Percentiles rank a stretch among this genome's conserved stretches.
Evolutionary conservation across 2,113 vertebrate genomes (phyloP).

Genomic region (Podocnemis expansa): DNA sequence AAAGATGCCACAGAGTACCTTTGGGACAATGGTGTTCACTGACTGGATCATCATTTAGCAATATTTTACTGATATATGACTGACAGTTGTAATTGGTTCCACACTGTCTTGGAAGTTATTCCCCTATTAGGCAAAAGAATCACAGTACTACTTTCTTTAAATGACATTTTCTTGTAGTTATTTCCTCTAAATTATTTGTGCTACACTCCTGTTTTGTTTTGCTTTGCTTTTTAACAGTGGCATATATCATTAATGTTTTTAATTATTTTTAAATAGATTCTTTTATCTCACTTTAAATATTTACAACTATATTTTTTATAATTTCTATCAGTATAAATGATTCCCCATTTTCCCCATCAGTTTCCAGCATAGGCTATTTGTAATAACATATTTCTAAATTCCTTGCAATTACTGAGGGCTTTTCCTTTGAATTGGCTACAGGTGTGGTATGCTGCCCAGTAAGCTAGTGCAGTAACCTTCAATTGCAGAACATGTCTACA

Average conservation of each 20-base stretch:
- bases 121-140: not conserved
- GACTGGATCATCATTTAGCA: not conserved
- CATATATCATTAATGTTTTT: not conserved
- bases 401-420: not conserved
- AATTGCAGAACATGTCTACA: not conserved
- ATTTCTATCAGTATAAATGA: not conserved
- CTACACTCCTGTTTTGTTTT: not conserved
- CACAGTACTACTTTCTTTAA: not conserved
- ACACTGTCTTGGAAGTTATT: not conserved
- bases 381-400: not conserved
- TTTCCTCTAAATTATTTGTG: not conserved
- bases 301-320: not conserved
- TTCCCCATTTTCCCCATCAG: not conserved
- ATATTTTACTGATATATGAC: not conserved
- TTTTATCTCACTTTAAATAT: not conserved
- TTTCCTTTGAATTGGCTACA: not conserved
- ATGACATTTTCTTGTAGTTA: not conserved
- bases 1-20: not conserved
- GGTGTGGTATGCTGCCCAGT: not conserved
- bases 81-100: not conserved
- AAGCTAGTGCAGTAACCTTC: not conserved
- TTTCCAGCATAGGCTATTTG: not conserved
- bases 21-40: not conserved
- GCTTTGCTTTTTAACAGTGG: not conserved
- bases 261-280: not conserved